Evolutionary conservation across 2,113 vertebrate species (phyloP), one percentile per base, ranked within the genome.

Genomic region (Brachypteracias leptosomus): DNA sequence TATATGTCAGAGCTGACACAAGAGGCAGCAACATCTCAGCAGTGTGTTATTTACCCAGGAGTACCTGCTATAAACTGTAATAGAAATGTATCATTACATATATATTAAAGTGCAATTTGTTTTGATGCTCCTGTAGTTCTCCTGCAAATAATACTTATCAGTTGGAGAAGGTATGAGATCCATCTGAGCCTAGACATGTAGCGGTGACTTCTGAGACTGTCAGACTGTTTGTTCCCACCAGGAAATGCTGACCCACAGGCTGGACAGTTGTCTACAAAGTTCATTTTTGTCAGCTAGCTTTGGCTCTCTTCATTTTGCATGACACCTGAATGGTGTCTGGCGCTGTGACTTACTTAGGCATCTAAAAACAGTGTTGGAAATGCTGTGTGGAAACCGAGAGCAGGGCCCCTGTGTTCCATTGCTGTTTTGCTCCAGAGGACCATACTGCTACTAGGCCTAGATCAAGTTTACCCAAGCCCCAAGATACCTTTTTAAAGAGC

Each of bases 41-140:
- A 71, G 55, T 46, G 72, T 66, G 31, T 91, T 85, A 83, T 89
- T 93, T 94, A 57, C 67, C 47, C 62, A 40, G 46, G 67, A 83
- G 51, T 87, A 51, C 74, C 61, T 61, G 16, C 61, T 70, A 46
- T 66, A 74, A 92, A 52, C 55, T 61, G 46, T 71, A 82, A 91
- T 65, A 82, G 38, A 85, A 88, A 62, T 87, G 38, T 74, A 85
- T 81, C 59, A 73, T 89, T 93, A 78, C 4, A 0, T 88, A 59
- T 65, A 83, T 35, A 83, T 86, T 83, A 55, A 74, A 86, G 58
- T 83, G 46, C 52, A 65, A 49, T 89, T 94, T 91, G 71, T 46
- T 84, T 86, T 92, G 61, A 75, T 66, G 57, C 18, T 88, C 11
- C 47, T 85, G 10, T 67, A 72, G 42, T 66, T 72, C 47, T 81